Conservation (phyloP, 2,113 vertebrate genomes). For the Prunella himalayana region DNA sequence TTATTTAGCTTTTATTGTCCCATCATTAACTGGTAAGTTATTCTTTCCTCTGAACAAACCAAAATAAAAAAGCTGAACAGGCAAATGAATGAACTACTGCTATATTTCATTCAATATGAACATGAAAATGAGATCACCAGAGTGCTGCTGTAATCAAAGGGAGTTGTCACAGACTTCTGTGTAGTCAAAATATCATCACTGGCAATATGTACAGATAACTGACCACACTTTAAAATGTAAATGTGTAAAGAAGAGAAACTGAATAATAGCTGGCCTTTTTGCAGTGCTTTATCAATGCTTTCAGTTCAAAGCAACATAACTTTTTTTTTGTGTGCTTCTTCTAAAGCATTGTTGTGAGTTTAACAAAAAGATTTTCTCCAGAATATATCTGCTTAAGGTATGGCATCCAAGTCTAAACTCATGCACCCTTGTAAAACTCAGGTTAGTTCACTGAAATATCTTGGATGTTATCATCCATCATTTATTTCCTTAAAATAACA, state of each 20-base stretch:
- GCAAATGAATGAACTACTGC: neutral
- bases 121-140: neutral
- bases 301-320: neutral
- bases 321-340: neutral
- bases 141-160: neutral
- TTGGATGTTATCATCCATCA: neutral
- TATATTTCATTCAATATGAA: neutral
- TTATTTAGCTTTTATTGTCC: neutral
- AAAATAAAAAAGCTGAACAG: neutral
- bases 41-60: neutral
- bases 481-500: neutral
- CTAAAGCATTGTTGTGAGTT: neutral
- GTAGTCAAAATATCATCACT: neutral
- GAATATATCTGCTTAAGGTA: neutral
- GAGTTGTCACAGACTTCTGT: neutral
- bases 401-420: neutral
- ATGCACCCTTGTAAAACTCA: neutral
- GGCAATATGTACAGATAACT: neutral
- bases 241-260: neutral
- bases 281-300: neutral
- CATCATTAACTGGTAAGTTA: neutral
- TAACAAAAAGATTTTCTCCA: neutral
- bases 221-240: neutral
- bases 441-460: neutral
- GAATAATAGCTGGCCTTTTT: neutral